Base-by-base conservation (phyloP, 1,140 invertebrate genomes). In the Euglossa dilemma region DNA sequence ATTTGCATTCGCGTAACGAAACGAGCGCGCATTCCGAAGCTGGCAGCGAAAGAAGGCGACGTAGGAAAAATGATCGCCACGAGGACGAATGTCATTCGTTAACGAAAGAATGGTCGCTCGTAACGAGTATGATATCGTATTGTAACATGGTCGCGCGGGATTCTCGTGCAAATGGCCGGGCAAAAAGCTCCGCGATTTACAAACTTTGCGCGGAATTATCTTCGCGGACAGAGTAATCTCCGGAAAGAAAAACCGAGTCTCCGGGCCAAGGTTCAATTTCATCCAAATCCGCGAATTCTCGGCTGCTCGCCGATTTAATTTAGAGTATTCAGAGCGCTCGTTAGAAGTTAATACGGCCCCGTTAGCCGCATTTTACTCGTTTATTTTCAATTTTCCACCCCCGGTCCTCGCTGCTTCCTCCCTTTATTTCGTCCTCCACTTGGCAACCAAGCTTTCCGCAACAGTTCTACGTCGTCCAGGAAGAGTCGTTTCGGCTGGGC, bases 301-400 rank as follows among this genome's bases (percentile, higher is more conserved):
- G n/a, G 36, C 72, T 43, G 8, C 11, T 61, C 63, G 23, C 14
- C 57, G 66, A 78, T 82, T 79, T 74, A 67, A 79, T 86, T 83
- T 64, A 45, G 61, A 54, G 50, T 50, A 74, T 80, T 43, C 70
- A 56, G 28, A 76, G 70, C 84, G 76, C 66, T 81, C 73, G 80
- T 90, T 91, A 85, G 74, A 85, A 91, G 89, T 85, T 91, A 89
- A 90, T 89, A 85, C 85, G 59, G n/a, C 52, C 16, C 36, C 45
- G 57, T 50, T 66, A 43, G 16, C 8, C 56, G 66, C 64, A n/a
- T 72, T 50, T 59, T 28, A 11, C 56, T 64, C 73, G 64, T 85
- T 85, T 87, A 85, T 80, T 88, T 85, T 79, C 74, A 64, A 80
- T 80, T 69, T 76, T 28, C 45, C 20, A 50, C 18, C 76, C 71